Evolutionary conservation across 2,888 invertebrate genomes (phyloP).

Genomic region (Choreutis nemorana): DNA sequence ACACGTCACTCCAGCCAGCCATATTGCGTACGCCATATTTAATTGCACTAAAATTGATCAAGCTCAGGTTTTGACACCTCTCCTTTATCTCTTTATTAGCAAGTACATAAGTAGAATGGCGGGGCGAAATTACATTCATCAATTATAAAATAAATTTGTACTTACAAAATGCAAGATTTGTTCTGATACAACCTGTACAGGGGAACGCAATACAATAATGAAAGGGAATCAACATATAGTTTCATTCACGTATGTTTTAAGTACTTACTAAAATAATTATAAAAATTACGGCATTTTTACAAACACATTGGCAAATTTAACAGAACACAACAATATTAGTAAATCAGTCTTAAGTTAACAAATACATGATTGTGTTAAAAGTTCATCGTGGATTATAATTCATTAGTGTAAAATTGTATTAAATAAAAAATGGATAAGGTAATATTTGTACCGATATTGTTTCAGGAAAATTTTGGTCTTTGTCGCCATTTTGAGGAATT

Average conservation of each 20-base stretch:
- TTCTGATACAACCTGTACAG: constrained; percentile 1
- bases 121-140: no score
- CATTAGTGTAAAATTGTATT: neutral
- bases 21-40: constrained; percentile 27
- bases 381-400: neutral
- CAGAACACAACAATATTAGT: constrained; percentile 28
- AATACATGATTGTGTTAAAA: constrained; percentile 8
- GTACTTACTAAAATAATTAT: constrained; percentile 16
- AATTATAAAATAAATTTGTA: constrained; percentile 9
- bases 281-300: neutral
- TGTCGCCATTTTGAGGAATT: no score
- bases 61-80: constrained; percentile 14
- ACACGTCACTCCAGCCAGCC: constrained; percentile 36
- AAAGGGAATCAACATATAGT: constrained; percentile 4
- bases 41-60: constrained; percentile 47
- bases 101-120: constrained; percentile 17
- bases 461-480: no score
- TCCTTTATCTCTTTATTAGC: constrained; percentile 2
- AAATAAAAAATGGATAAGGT: no score
- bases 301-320: constrained; percentile 9
- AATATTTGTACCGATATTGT: no score
- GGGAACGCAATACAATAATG: constrained; percentile 8
- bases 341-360: constrained; percentile 45
- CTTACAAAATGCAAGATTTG: constrained; percentile 2
- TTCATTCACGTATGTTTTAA: constrained; percentile 10